phyloP scores from a whole-genome alignment of 2,113 vertebrate genomes.

The Ictalurus punctatus region DNA sequence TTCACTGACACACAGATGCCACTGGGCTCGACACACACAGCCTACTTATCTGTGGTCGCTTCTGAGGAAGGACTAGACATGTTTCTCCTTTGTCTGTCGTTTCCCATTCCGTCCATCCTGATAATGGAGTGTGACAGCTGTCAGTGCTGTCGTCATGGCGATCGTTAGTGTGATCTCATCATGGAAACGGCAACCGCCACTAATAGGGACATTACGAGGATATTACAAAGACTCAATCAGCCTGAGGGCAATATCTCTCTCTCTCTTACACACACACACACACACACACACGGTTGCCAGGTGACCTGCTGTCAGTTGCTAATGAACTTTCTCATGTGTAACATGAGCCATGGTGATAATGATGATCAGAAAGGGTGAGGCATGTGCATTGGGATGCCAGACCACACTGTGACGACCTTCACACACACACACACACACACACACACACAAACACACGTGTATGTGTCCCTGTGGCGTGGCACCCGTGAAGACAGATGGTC shows the following conservation, averaged over 20 bases:
- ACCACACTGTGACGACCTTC: slow-evolving; percentile 46
- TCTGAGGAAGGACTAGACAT: background rate
- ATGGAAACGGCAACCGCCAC: background rate
- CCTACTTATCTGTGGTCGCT: background rate
- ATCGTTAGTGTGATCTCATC: slow-evolving; percentile 29
- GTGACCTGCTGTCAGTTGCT: slow-evolving; percentile 28
- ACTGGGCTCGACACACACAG: too few relatives aligned
- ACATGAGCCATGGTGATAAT: slow-evolving; percentile 10
- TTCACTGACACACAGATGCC: background rate
- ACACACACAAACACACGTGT: slow-evolving; percentile 15
- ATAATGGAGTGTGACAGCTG: slow-evolving; percentile 13
- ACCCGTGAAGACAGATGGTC: slow-evolving; percentile 40
- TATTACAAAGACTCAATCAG: background rate
- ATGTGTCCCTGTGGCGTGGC: slow-evolving; percentile 18
- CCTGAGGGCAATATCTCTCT: background rate
- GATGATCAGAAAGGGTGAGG: background rate
- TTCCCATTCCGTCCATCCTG: background rate
- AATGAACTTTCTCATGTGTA: slow-evolving; percentile 37
- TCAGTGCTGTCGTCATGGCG: background rate
- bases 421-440: slow-evolving; percentile 26
- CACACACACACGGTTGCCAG: slow-evolving; percentile 69
- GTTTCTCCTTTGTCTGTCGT: background rate
- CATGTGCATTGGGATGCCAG: background rate
- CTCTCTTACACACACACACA: too few relatives aligned
- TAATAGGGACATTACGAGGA: background rate